phyloP scores from a whole-genome alignment of 2,113 vertebrate genomes.

The Rhinopomastus cyanomelas region DNA sequence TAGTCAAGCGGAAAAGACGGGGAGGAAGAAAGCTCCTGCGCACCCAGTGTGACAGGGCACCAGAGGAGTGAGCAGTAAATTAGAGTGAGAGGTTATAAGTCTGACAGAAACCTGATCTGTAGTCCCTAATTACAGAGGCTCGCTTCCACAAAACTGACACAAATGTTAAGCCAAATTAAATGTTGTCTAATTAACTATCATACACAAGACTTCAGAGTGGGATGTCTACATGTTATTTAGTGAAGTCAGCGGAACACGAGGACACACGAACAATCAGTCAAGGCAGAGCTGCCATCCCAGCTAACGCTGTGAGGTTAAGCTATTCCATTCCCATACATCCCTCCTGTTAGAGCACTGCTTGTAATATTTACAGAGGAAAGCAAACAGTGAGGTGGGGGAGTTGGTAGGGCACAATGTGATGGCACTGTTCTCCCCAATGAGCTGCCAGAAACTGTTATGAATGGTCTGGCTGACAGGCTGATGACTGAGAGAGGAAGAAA shows the following conservation, averaged over 20 bases:
- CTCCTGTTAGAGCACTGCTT: constrained; percentile 28
- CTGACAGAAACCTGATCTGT: constrained; percentile 78
- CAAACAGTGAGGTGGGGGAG: constrained; percentile 73
- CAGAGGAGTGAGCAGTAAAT: constrained; percentile 67
- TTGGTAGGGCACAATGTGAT: constrained; percentile 67
- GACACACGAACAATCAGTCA: neutral
- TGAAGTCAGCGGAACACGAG: neutral
- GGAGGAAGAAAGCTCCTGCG: neutral
- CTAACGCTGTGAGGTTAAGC: constrained; percentile 37
- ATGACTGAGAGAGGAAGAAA: constrained; percentile 73
- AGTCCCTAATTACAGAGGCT: constrained; percentile 79
- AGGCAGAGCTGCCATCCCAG: constrained; percentile 42
- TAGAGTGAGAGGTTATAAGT: constrained; percentile 70
- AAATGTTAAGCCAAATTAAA: constrained; percentile 79
- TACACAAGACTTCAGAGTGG: constrained; percentile 64
- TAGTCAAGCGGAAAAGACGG: constrained; percentile 72
- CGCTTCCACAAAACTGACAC: constrained; percentile 75
- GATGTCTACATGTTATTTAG: constrained; percentile 61
- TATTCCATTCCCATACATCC: constrained; percentile 29
- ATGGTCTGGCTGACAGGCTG: constrained; percentile 70
- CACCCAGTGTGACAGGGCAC: constrained; percentile 63
- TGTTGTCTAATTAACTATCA: constrained; percentile 79
- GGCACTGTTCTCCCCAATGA: constrained; percentile 71
- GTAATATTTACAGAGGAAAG: constrained; percentile 81
- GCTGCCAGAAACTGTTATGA: constrained; percentile 77